Percentiles rank a stretch among this genome's conserved stretches.
These are phyloP conservation scores for Phataginus tetradactyla DNA, from an alignment of 2,797 vertebrate genomes.

Conservation along the genomic window DNA sequence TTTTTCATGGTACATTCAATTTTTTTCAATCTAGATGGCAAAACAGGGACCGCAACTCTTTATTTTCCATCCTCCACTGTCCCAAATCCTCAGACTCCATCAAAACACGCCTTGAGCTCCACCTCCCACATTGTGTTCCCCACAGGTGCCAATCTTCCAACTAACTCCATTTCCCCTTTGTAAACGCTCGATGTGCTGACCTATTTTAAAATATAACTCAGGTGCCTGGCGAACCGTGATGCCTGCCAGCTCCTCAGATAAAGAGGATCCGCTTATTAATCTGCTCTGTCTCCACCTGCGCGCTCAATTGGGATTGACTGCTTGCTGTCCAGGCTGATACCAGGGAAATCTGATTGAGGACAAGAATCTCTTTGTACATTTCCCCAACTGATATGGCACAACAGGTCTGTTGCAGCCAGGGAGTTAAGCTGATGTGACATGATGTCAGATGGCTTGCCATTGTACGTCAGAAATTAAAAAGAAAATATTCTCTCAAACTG, in stretches of 20 bases:
- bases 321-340: slow-evolving; percentile 78
- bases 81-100: slow-evolving; percentile 58
- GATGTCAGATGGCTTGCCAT: slow-evolving; percentile 78
- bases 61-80: slow-evolving; percentile 39
- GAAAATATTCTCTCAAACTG: slow-evolving; percentile 80
- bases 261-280: slow-evolving; percentile 83
- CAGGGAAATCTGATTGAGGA: slow-evolving; percentile 76
- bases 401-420: slow-evolving; percentile 55
- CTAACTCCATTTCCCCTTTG: slow-evolving; percentile 78
- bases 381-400: slow-evolving; percentile 54
- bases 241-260: slow-evolving; percentile 82
- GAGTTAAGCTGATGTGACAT: slow-evolving; percentile 77
- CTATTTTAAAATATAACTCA: slow-evolving; percentile 87
- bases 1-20: neutral
- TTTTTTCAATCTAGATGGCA: neutral
- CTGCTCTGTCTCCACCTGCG: slow-evolving; percentile 80
- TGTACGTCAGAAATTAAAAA: slow-evolving; percentile 82
- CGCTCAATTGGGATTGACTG: slow-evolving; percentile 86
- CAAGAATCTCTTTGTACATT: slow-evolving; percentile 70
- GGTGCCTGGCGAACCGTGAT: slow-evolving; percentile 81
- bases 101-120: slow-evolving; percentile 54
- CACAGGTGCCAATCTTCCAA: slow-evolving; percentile 65
- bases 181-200: slow-evolving; percentile 81
- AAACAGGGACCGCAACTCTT: neutral
- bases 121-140: slow-evolving; percentile 60